Conservation (phyloP, 2,888 invertebrate genomes). For the Drosophila robusta region DNA sequence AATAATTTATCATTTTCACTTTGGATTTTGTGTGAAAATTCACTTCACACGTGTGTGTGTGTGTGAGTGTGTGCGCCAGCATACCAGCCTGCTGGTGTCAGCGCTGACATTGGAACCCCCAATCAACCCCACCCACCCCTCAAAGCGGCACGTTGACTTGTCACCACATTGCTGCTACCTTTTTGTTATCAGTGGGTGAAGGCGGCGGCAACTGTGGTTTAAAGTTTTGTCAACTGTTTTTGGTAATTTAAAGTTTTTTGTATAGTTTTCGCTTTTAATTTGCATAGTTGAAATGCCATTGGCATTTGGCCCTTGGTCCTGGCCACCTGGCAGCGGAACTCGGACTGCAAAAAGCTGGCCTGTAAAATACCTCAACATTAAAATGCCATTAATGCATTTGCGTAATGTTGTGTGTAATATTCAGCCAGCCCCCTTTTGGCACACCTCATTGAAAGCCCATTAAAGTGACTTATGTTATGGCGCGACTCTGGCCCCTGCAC, state of each 20-base stretch:
- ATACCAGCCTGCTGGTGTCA: slow-evolving; percentile 10
- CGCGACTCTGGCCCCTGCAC: slow-evolving; percentile 15
- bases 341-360: slow-evolving; percentile 5
- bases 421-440: slow-evolving; percentile 32
- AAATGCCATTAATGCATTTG: slow-evolving; percentile 79
- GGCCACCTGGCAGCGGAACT: slow-evolving; percentile 43
- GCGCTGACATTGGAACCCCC: slow-evolving; percentile 15
- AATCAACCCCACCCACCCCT: neutral
- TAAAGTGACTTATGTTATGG: slow-evolving; percentile 76
- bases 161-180: slow-evolving; percentile 58
- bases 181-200: slow-evolving; percentile 51
- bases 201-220: slow-evolving; percentile 45
- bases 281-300: slow-evolving; percentile 63
- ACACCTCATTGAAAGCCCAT: slow-evolving; percentile 79
- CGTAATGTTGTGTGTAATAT: slow-evolving; percentile 74
- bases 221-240: slow-evolving; percentile 65
- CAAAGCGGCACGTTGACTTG: slow-evolving; percentile 43
- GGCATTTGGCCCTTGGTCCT: slow-evolving; percentile 9
- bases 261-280: slow-evolving; percentile 61
- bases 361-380: slow-evolving; percentile 75
- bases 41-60: slow-evolving; percentile 31
- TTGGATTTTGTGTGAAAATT: slow-evolving; percentile 55
- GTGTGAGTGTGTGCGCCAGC: slow-evolving; percentile 1
- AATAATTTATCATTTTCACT: slow-evolving; percentile 78
- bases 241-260: slow-evolving; percentile 63